These are phyloP conservation scores for Myocastor coypus DNA, from an alignment of 2,113 vertebrate species.

Conservation along the genomic window DNA sequence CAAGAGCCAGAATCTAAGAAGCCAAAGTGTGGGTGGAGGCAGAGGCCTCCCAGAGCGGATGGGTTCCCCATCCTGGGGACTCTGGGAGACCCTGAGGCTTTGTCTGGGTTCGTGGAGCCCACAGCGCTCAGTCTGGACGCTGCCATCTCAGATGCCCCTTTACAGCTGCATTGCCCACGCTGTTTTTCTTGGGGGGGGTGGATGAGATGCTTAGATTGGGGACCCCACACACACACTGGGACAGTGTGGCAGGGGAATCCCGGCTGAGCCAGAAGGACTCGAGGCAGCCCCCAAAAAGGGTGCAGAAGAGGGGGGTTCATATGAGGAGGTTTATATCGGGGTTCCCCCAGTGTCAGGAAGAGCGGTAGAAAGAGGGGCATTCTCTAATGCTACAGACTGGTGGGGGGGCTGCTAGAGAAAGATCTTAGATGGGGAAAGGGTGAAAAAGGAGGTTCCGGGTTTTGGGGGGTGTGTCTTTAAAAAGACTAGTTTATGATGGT, in stretches of 20 bases:
- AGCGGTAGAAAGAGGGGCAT: not conserved
- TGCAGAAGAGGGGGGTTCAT: not conserved
- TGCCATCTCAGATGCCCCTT: not conserved
- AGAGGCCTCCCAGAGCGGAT: not conserved
- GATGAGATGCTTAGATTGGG: not conserved
- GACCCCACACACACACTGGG: not conserved
- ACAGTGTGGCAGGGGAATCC: slow-evolving; percentile 33
- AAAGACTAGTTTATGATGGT: not conserved
- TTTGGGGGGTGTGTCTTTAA: slow-evolving; percentile 37
- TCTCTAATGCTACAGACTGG: not conserved
- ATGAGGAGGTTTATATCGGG: no score
- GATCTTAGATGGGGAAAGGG: not conserved
- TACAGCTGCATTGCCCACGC: not conserved
- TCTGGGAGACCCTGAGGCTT: not conserved
- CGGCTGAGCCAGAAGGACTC: slow-evolving; percentile 7
- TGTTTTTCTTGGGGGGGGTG: not conserved
- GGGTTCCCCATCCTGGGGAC: not conserved
- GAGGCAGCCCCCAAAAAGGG: not conserved
- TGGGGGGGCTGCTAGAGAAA: not conserved
- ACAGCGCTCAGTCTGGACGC: not conserved
- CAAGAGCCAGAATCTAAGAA: not conserved
- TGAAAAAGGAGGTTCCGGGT: not conserved
- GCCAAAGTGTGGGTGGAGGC: not conserved
- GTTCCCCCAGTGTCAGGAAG: not conserved
- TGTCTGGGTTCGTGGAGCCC: not conserved